These are phyloP conservation scores for Hydroisotoma schaefferi DNA, from an alignment of 2,888 invertebrate species.

Conservation along the genomic window DNA sequence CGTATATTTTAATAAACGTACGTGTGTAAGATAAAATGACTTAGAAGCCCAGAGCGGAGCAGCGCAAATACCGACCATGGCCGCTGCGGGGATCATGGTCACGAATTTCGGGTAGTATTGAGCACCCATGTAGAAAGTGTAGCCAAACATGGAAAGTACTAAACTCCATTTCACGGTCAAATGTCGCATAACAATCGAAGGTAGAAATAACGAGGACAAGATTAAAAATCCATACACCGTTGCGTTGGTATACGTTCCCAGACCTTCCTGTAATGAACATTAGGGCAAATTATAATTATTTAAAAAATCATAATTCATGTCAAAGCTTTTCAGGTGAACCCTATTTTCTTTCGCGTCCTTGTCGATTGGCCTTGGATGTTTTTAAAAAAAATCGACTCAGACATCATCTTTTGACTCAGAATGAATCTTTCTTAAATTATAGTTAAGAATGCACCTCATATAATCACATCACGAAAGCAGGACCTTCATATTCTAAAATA, in stretches of 20 bases:
- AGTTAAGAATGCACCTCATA: too few species aligned
- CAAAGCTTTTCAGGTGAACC: too few species aligned
- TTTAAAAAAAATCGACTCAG: too few species aligned
- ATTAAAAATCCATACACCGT: slow-evolving; percentile 90
- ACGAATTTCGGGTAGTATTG: slow-evolving; percentile 86
- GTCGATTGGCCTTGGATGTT: too few species aligned
- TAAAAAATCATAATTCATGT: too few species aligned
- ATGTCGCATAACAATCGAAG: slow-evolving; percentile 84
- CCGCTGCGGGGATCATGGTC: slow-evolving; percentile 78
- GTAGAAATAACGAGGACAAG: slow-evolving; percentile 75
- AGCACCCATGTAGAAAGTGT: slow-evolving; percentile 80
- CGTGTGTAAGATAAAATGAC: slow-evolving; percentile 83
- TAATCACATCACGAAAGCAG: too few species aligned
- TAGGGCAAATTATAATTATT: too few species aligned
- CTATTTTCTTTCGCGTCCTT: too few species aligned
- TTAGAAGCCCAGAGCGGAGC: slow-evolving; percentile 99
- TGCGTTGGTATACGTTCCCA: slow-evolving; percentile 83
- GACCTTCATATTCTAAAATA: too few species aligned
- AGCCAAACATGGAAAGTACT: slow-evolving; percentile 85
- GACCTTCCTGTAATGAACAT: slow-evolving; percentile 59
- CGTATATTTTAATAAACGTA: background rate
- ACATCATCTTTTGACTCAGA: too few species aligned
- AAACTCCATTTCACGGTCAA: slow-evolving; percentile 96
- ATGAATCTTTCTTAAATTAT: too few species aligned
- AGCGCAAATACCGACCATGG: slow-evolving; percentile 71